Base-by-base conservation (phyloP, 2,888 invertebrate genomes). In the Cyrtodaria siliqua region DNA sequence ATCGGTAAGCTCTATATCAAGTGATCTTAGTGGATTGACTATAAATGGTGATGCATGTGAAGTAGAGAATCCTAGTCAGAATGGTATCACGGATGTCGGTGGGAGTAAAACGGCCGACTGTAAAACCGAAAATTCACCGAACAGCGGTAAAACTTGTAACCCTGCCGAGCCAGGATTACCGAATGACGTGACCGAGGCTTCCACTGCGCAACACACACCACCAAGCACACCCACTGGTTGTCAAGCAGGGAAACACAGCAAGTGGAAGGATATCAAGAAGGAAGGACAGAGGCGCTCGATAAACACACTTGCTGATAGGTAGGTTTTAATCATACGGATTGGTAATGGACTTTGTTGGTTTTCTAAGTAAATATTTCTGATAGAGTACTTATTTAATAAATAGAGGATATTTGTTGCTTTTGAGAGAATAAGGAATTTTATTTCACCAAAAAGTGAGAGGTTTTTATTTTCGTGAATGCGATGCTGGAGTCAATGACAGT, bases 221-320 rank as follows among this genome's bases (percentile, higher is more conserved):
- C 3, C 52, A 18, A 23, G 16, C n/a, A 23, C 52, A 23, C 14
- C 2, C 8, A 52, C 50, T 16, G n/a, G 29, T 23, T 29, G 38
- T 44, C 53, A 47, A 24, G 49, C 56, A 20, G 23, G 38, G 8
- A 72, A 49, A n/a, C 42, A 44, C 27, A 33, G 59, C 38, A 44
- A 52, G 8, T 47, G 26, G 59, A 79, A 79, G 38, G 81, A 84
- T 29, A 50, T 79, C 24, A 55, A 76, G 55, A 77, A 62, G 42
- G 83, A 84, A 52, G 83, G 82, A 2, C 73, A 77, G 44, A 75
- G 69, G 42, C 77, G 70, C 33, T 82, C 85, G 24, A 77, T 86
- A 29, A 82, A 71, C 40, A 79, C 84, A 8, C 63, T 84, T 9
- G 70, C 80, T 33, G 82, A 79, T 14, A 77, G 85, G 78, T 78